A percentile compares a stretch with the other conserved stretches of the same genome.
phyloP scores from a whole-genome alignment of 2,888 invertebrate species.

The Platycnemis pennipes region DNA sequence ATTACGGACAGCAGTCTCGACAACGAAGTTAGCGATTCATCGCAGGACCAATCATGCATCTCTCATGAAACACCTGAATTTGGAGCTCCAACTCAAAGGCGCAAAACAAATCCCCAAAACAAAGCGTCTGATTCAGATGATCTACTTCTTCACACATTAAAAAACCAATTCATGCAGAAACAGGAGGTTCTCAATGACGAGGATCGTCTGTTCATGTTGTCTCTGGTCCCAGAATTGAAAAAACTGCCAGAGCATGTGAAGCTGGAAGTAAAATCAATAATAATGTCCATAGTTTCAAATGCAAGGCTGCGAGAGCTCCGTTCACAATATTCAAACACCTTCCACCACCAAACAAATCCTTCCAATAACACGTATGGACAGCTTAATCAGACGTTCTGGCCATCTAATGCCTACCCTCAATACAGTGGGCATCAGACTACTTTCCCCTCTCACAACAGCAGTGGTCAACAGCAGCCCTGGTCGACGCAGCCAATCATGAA shows the following conservation, averaged over 20 bases:
- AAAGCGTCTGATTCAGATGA: neutral
- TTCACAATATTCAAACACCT: neutral
- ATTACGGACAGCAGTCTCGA: neutral
- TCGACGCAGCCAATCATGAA: neutral
- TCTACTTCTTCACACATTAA: constrained; percentile 1
- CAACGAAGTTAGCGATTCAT: neutral
- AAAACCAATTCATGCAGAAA: neutral
- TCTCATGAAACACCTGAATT: neutral
- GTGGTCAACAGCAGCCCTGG: neutral
- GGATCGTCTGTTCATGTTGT: neutral
- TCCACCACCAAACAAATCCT: neutral
- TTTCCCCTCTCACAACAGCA: neutral
- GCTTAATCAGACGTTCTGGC: neutral
- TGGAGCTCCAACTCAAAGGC: neutral
- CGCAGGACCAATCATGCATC: neutral
- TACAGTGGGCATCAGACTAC: neutral
- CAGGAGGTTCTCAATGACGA: neutral
- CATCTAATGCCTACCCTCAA: neutral
- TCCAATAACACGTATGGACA: neutral
- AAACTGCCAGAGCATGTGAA: constrained; percentile 7
- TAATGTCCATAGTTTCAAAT: neutral
- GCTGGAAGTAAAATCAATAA: neutral
- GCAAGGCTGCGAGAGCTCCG: neutral
- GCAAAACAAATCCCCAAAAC: neutral
- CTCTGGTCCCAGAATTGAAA: neutral